Percentiles rank a stretch among this genome's conserved stretches.
These are phyloP conservation scores for Manis crassicaudata DNA, from an alignment of 2,797 vertebrate genomes.

Conservation along the genomic window DNA sequence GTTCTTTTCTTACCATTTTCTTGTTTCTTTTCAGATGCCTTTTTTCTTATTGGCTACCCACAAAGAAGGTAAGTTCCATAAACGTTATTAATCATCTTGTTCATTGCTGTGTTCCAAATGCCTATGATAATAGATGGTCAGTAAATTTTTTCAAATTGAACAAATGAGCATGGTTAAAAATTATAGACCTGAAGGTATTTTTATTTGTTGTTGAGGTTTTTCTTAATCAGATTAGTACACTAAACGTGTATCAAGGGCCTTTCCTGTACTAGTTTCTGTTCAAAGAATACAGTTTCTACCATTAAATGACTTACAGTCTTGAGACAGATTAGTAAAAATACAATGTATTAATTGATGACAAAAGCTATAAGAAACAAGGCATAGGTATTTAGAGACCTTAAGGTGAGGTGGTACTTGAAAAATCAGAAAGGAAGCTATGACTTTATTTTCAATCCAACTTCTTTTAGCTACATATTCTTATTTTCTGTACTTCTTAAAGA, in stretches of 20 bases:
- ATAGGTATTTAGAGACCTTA: background rate
- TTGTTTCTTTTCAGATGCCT: background rate
- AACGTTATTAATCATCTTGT: background rate
- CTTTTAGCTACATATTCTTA: background rate
- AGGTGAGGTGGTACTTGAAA: background rate
- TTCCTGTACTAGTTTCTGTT: background rate
- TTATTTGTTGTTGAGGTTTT: background rate
- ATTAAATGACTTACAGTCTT: background rate
- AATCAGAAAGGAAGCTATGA: background rate
- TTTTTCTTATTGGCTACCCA: background rate
- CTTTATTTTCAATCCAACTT: background rate
- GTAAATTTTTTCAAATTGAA: slow-evolving; percentile 23
- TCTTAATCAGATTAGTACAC: background rate
- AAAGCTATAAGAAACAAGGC: background rate
- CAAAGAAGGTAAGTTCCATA: background rate
- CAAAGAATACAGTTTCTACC: background rate
- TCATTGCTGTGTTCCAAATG: background rate
- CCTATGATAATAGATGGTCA: background rate
- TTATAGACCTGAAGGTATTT: background rate
- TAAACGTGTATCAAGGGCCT: background rate
- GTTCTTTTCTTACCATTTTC: background rate
- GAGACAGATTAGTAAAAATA: background rate
- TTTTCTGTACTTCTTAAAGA: slow-evolving; percentile 35
- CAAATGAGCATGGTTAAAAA: background rate
- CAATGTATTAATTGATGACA: background rate